A percentile compares a stretch with the other conserved stretches of the same genome.
Conservation (phyloP, 2,888 invertebrate genomes). For the Drosophila lacicola region DNA sequence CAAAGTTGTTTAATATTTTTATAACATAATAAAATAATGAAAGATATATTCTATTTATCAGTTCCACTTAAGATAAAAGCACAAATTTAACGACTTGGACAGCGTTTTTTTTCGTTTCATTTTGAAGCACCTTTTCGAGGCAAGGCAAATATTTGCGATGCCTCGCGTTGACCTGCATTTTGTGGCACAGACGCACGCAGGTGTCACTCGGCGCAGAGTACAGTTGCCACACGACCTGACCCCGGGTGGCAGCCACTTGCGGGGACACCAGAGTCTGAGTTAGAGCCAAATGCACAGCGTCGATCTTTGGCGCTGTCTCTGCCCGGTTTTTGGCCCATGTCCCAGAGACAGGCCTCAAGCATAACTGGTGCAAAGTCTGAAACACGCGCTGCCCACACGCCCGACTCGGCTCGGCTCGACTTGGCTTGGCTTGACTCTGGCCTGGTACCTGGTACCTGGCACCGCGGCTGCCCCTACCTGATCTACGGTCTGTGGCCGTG, state of each 20-base stretch:
- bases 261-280: neutral
- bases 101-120: too few relatives aligned
- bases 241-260: conserved; percentile 34
- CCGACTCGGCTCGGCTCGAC: conserved; percentile 15
- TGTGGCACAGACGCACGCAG: conserved; percentile 51
- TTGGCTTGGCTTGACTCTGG: neutral
- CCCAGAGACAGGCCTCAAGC: conserved; percentile 67
- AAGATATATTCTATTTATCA: too few relatives aligned
- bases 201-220: conserved; percentile 61
- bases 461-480: neutral
- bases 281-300: conserved; percentile 3
- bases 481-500: conserved; percentile 15
- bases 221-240: conserved; percentile 78
- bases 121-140: neutral
- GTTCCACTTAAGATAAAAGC: too few relatives aligned
- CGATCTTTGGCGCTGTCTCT: conserved; percentile 46
- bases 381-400: conserved; percentile 65
- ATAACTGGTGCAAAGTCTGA: conserved; percentile 70
- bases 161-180: conserved; percentile 42
- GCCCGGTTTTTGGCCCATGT: conserved; percentile 44
- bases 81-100: too few relatives aligned
- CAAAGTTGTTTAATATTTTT: too few relatives aligned
- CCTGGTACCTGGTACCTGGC: neutral
- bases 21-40: too few relatives aligned
- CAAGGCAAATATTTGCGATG: neutral